Evolutionary conservation across 2,888 invertebrate genomes (phyloP).

Genomic region (Erebia ligea): DNA sequence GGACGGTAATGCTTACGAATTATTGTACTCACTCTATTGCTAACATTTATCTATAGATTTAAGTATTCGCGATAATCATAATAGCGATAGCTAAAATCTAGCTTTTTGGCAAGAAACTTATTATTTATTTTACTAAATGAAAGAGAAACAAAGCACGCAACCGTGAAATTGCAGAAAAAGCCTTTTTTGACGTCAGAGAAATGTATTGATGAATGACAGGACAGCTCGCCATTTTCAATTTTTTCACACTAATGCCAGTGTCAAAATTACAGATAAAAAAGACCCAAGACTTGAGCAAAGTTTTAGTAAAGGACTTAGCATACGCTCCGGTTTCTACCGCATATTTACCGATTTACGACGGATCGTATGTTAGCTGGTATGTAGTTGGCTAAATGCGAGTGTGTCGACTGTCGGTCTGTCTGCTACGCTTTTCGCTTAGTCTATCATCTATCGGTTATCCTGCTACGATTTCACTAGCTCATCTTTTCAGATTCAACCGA

Average conservation of each 20-base stretch:
- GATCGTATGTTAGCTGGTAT: too few relatives aligned
- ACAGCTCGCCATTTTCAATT: slow-evolving; percentile 25
- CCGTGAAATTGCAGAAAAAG: slow-evolving; percentile 43
- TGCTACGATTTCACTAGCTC: too few relatives aligned
- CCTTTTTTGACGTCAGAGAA: slow-evolving; percentile 23
- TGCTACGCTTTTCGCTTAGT: too few relatives aligned
- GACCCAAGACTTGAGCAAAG: not conserved
- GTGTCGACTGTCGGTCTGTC: too few relatives aligned
- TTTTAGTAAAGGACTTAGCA: not conserved
- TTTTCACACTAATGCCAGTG: not conserved
- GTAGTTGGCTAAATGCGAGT: too few relatives aligned
- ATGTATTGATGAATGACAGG: not conserved
- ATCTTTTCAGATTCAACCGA: too few relatives aligned
- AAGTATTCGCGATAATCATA: not conserved
- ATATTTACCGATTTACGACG: not conserved
- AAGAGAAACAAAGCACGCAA: slow-evolving; percentile 42
- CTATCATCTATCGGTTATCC: too few relatives aligned
- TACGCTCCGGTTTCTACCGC: not conserved
- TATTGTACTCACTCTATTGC: slow-evolving; percentile 31
- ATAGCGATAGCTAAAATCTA: slow-evolving; percentile 18
- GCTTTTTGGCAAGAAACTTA: slow-evolving; percentile 4
- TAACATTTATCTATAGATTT: slow-evolving; percentile 7
- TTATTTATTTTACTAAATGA: slow-evolving; percentile 18
- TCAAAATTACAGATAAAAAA: not conserved
- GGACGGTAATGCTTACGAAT: slow-evolving; percentile 37